Base-by-base conservation (phyloP, 2,888 invertebrate species). In the Tortrix viridana region DNA sequence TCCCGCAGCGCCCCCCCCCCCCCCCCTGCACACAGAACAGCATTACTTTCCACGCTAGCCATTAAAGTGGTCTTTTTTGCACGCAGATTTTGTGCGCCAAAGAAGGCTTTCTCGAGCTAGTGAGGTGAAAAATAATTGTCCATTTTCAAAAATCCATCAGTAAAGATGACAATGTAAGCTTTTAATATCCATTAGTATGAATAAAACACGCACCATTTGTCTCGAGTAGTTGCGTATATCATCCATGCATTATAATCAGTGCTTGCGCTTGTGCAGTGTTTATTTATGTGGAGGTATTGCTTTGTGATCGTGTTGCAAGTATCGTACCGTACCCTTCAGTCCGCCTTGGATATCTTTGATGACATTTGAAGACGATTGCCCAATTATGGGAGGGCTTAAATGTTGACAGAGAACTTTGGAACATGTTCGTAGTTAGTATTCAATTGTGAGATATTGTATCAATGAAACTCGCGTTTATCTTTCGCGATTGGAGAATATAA, bases 341-440 rank as follows among this genome's bases (percentile, higher is more conserved):
- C 55, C 58, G 56, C 60, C 61, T 61, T 65, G 66, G 57, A 68
- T 67, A 64, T 60, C 59, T 38, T 60, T 50, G 67, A 72, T 71
- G 72, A 68, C 72, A 72, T 72, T 72, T 71, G 66, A 49, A 64
- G 52, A 47, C 57, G 66, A 67, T 71, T 68, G 56, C 67, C 44
- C 67, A 66, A 70, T 60, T 19, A 23, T 59, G 52, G 60, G 50
- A 57, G 57, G 50, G 62, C 50, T 61, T 20, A 16, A 22, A 63
- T 47, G 48, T 53, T 58, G 57, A 58, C 57, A 58, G 48, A 63
- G 52, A 41, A 48, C 47, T 53, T 32, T 32, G 38, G 23, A 23
- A 23, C 19, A 46, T 32, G 12, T 4, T 32, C 12, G 32, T 12
- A 5, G 22, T 23, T 41, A 5, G 41, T 16, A 41, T n/a, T 16